Evolutionary conservation across 1,140 invertebrate species (phyloP).

Genomic region (Drosophila ficusphila): DNA sequence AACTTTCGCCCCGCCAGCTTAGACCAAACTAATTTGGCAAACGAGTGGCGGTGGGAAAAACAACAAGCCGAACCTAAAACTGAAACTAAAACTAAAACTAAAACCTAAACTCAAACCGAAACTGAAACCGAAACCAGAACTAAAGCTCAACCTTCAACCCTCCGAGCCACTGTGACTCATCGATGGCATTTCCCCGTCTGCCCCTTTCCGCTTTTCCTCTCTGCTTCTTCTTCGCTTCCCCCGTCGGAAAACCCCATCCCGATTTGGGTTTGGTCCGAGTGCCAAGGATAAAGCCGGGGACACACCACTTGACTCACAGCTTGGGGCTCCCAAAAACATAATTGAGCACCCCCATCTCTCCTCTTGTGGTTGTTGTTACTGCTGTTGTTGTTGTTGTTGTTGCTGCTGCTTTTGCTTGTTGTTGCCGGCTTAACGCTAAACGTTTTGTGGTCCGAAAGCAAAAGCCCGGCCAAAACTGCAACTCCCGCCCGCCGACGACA

Average conservation of each 20-base stretch:
- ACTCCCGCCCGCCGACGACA: background rate
- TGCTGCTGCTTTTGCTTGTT: too few relatives aligned
- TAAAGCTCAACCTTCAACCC: background rate
- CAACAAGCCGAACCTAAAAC: background rate
- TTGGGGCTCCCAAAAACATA: constrained; percentile 24
- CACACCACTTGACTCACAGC: constrained; percentile 20
- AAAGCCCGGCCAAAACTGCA: background rate
- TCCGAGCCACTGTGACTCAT: constrained; percentile 37
- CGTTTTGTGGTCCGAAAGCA: constrained; percentile 49
- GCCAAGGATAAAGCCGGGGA: background rate
- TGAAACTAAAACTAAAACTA: background rate
- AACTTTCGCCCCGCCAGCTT: constrained; percentile 18
- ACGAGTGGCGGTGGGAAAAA: constrained; percentile 5
- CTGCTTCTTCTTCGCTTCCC: too few relatives aligned
- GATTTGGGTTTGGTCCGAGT: background rate
- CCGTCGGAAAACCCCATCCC: background rate
- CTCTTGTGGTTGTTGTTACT: too few relatives aligned
- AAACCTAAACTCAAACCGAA: constrained; percentile 21
- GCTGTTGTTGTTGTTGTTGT: too few relatives aligned
- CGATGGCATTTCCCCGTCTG: constrained; percentile 18
- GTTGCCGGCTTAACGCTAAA: constrained; percentile 55
- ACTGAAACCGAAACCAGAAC: background rate
- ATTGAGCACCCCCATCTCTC: constrained; percentile 34
- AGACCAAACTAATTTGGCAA: constrained; percentile 44
- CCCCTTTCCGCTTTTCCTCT: too few relatives aligned